Base-by-base conservation (phyloP, 2,113 vertebrate species). In the Gopherus evgoodei region DNA sequence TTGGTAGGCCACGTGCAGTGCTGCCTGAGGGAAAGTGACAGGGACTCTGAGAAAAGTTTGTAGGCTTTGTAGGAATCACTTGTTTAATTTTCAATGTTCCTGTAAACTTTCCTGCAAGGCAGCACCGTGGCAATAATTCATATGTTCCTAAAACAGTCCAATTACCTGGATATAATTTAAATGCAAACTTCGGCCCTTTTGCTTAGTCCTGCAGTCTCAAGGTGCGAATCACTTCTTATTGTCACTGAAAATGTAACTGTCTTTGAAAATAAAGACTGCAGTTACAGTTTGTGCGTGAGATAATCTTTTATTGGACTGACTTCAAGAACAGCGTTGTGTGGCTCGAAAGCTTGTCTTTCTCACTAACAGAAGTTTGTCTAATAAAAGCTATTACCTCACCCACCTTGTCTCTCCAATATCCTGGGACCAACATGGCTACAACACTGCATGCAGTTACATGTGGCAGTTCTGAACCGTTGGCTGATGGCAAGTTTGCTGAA, bases 391-490 rank as follows among this genome's bases (percentile, higher is more conserved):
- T 35, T 65, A n/a, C 31, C 62, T n/a, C 62, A 65, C 16, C 62
- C 16, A n/a, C 31, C 31, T n/a, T n/a, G 16, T 65, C 31, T 65
- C 62, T 65, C 31, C 17, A n/a, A n/a, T 65, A 65, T n/a, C 31
- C 8, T 19, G 62, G 16, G 62, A 65, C 62, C 31, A 31, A 65
- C 31, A 35, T 3, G 7, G 59, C 59, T 31, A 8, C 59, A 65
- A 35, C 57, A 29, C 59, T 8, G 31, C 62, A 65, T 90, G 83
- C 83, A 57, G 81, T 89, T 79, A 27, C n/a, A 2, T 38, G 57
- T 90, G 89, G 59, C n/a, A 22, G 81, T 93, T 95, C 83, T 95
- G 89, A 94, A 79, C 22, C 6, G 14, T 27, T 97, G 96, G 93
- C 95, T 87, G 81, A 87, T 91, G 85, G 87, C 87, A 93, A 96